Percentiles rank a stretch among this genome's conserved stretches.
phyloP scores from a whole-genome alignment of 2,888 invertebrate genomes.

The Neocrepidodera transversa region DNA sequence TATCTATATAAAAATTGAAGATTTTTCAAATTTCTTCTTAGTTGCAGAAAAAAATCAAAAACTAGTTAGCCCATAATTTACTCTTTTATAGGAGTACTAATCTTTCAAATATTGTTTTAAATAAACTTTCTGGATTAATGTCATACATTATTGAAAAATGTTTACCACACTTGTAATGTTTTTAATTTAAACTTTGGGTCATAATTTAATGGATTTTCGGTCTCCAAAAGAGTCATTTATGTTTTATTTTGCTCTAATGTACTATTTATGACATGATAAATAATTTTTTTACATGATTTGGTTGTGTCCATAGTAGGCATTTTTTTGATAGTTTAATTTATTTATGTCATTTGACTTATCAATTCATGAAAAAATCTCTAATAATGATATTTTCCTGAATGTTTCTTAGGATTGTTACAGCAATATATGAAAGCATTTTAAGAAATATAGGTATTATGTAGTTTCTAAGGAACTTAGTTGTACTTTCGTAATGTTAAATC shows the following conservation, averaged over 20 bases:
- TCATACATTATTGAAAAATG: too few species aligned
- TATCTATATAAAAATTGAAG: too few species aligned
- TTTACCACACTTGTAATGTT: too few species aligned
- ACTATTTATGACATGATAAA: neutral
- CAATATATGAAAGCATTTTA: constrained; percentile 11
- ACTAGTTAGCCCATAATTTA: too few species aligned
- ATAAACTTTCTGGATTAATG: too few species aligned
- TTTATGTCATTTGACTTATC: neutral
- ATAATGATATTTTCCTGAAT: neutral
- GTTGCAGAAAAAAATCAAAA: too few species aligned
- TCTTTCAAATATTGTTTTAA: too few species aligned
- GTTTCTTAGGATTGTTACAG: constrained; percentile 15
- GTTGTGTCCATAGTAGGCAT: neutral
- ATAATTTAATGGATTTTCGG: too few species aligned
- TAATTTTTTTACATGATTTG: neutral
- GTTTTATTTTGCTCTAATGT: neutral
- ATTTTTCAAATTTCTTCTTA: too few species aligned
- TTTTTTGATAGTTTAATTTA: neutral
- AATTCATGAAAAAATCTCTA: neutral
- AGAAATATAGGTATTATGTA: constrained; percentile 7
- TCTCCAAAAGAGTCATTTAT: neutral
- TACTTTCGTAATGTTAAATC: neutral
- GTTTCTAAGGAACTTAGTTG: neutral
- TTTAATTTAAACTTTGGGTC: too few species aligned
- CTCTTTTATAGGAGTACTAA: too few species aligned